Conservation (phyloP, 2,888 invertebrate species). For the Drosophila bunnanda region DNA sequence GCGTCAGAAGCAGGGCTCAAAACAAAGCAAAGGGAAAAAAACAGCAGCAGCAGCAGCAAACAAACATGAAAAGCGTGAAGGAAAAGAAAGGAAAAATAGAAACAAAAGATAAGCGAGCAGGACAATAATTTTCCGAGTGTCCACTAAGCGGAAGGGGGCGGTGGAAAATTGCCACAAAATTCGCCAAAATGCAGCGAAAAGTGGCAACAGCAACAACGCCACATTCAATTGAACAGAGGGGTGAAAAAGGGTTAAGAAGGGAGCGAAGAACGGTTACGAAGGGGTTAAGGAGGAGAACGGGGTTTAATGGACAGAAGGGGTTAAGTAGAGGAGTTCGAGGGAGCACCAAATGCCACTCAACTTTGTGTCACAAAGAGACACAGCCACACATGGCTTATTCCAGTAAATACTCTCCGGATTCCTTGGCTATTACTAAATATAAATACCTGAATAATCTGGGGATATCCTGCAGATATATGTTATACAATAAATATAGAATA, state of each 20-base stretch:
- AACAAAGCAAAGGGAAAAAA: slow-evolving; percentile 10
- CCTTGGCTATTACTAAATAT: background rate
- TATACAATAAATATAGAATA: background rate
- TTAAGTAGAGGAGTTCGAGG: background rate
- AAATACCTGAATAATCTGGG: background rate
- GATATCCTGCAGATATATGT: background rate
- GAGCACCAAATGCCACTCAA: slow-evolving; percentile 23
- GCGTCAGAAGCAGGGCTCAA: slow-evolving; percentile 36
- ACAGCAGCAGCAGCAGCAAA: slow-evolving; percentile 4
- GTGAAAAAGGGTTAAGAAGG: background rate
- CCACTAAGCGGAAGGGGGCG: background rate
- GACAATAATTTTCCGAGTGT: slow-evolving; percentile 35
- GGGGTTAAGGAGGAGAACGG: background rate
- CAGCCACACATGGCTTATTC: slow-evolving; percentile 4
- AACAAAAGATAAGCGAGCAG: slow-evolving; percentile 38
- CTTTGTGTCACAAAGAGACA: slow-evolving; percentile 16
- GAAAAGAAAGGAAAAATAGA: slow-evolving; percentile 14
- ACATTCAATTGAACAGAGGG: slow-evolving; percentile 10
- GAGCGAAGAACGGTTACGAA: background rate
- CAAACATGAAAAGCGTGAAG: slow-evolving; percentile 16
- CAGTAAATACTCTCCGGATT: background rate
- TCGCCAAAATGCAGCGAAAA: slow-evolving; percentile 24
- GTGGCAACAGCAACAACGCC: slow-evolving; percentile 1
- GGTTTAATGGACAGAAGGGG: too few species aligned
- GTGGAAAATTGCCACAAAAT: slow-evolving; percentile 11